Conservation (phyloP, 92 coral and sea anemone species). For the Zoanthus solanderi region DNA sequence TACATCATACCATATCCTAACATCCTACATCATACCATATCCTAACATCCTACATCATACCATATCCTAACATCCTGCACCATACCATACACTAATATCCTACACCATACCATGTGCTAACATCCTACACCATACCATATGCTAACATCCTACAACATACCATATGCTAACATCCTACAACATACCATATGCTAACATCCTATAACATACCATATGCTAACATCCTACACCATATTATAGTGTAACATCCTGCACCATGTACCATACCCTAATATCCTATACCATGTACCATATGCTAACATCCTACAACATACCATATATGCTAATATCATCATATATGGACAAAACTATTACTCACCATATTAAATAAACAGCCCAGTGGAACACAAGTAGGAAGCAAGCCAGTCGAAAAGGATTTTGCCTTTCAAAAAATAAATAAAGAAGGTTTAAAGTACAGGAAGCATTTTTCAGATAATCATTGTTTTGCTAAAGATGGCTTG, state of each 20-base stretch:
- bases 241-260: neutral
- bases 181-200: neutral
- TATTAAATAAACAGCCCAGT: slow-evolving; percentile 80
- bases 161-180: neutral
- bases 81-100: neutral
- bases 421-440: slow-evolving; percentile 55
- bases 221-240: neutral
- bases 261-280: neutral
- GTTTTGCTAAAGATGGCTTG: no score
- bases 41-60: neutral
- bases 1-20: neutral
- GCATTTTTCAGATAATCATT: no score
- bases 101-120: neutral
- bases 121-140: neutral
- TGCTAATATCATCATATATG: no score
- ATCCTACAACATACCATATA: neutral
- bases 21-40: neutral
- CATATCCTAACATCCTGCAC: neutral
- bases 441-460: no score
- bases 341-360: slow-evolving; percentile 62
- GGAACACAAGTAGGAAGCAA: slow-evolving; percentile 93
- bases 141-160: neutral
- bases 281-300: neutral
- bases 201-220: neutral
- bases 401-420: slow-evolving; percentile 95